These are phyloP conservation scores for Struthio camelus DNA, from an alignment of 2,113 vertebrate genomes.

Conservation along the genomic window DNA sequence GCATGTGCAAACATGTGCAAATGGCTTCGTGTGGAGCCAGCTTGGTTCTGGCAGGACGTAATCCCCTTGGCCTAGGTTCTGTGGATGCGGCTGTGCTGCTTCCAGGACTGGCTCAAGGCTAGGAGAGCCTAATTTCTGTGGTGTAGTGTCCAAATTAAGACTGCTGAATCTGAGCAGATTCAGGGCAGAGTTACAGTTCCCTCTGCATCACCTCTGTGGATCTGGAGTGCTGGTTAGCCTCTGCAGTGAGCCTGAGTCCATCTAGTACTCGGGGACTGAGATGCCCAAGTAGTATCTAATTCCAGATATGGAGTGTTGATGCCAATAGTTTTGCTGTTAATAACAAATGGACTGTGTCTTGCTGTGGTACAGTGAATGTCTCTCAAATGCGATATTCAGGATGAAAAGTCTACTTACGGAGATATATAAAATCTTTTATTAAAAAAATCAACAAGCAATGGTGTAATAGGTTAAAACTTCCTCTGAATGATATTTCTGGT, in stretches of 20 bases:
- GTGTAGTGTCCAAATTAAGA: not conserved
- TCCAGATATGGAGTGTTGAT: not conserved
- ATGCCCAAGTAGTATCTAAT: not conserved
- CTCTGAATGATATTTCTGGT: not conserved
- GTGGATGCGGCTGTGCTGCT: slow-evolving; percentile 20
- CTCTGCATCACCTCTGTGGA: not conserved
- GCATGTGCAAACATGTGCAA: slow-evolving; percentile 4
- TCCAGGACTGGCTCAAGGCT: not conserved
- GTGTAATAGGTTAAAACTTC: not conserved
- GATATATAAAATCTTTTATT: not conserved
- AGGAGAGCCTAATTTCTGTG: slow-evolving; percentile 25
- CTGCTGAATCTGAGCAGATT: not conserved
- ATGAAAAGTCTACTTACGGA: not conserved
- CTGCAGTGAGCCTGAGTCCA: not conserved
- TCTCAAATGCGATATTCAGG: not conserved
- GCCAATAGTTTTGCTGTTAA: not conserved
- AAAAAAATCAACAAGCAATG: not conserved
- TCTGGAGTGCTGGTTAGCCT: not conserved
- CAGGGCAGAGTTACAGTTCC: not conserved
- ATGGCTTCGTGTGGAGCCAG: slow-evolving; percentile 22
- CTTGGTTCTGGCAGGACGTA: not conserved
- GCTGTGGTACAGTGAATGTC: not conserved
- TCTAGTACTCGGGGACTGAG: not conserved
- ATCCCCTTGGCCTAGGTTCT: not conserved
- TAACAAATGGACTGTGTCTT: not conserved